A percentile compares a stretch with the other conserved stretches of the same genome.
phyloP scores from a whole-genome alignment of 2,888 invertebrate species.

The Panzeria rudis region DNA sequence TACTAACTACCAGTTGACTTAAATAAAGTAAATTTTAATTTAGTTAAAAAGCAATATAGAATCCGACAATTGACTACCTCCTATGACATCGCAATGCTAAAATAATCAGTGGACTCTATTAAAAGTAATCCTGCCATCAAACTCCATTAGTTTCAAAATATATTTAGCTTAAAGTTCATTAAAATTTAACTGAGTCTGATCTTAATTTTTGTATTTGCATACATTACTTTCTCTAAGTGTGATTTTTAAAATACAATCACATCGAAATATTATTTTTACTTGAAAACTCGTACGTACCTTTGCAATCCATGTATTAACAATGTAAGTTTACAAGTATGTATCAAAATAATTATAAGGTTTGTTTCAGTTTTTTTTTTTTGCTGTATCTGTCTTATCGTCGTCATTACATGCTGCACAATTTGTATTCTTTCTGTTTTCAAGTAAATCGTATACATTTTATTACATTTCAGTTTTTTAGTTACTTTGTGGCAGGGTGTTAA shows the following conservation, averaged over 20 bases:
- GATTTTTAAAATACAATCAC: not conserved
- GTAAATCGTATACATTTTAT: constrained; percentile 21
- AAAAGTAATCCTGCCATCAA: too few relatives aligned
- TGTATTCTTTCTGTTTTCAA: constrained; percentile 14
- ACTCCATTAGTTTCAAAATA: too few relatives aligned
- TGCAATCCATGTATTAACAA: constrained; percentile 24
- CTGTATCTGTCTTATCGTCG: not conserved
- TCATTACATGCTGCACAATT: constrained; percentile 31
- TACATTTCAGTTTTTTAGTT: constrained; percentile 34
- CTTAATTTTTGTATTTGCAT: too few relatives aligned
- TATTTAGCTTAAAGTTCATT: too few relatives aligned
- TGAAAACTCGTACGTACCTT: not conserved
- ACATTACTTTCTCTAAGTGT: not conserved
- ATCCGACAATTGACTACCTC: too few relatives aligned
- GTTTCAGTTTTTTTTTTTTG: constrained; percentile 4
- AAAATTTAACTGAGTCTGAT: too few relatives aligned
- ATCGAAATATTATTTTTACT: not conserved
- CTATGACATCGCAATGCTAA: too few relatives aligned
- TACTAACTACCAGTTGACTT: too few relatives aligned
- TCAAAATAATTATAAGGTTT: constrained; percentile 49
- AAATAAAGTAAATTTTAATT: too few relatives aligned
- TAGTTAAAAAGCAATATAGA: too few relatives aligned
- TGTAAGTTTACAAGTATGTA: constrained; percentile 16
- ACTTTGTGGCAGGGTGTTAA: constrained; percentile 61
- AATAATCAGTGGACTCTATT: too few relatives aligned